Conservation (phyloP, 2,113 vertebrate species). For the Speoplatyrhinus poulsoni region DNA sequence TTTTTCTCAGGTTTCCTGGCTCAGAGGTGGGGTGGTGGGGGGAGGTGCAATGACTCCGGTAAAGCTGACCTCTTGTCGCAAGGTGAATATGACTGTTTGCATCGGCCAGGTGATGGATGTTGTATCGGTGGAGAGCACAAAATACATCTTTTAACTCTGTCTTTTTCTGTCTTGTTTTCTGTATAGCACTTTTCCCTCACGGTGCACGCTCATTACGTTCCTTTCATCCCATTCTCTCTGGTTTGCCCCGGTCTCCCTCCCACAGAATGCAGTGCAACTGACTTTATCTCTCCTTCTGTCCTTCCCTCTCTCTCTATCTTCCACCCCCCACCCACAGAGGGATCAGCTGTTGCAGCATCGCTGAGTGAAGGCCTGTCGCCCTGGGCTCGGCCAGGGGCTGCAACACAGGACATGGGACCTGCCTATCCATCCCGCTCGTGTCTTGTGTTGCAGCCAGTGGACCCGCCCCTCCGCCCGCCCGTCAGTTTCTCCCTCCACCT, state of each 20-base stretch:
- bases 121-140: slow-evolving; percentile 33
- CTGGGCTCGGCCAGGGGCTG: slow-evolving; percentile 77
- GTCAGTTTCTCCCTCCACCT: background rate
- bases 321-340: slow-evolving; percentile 49
- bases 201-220: background rate
- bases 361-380: slow-evolving; percentile 63
- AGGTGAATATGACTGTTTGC: slow-evolving; percentile 66
- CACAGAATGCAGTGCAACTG: slow-evolving; percentile 54
- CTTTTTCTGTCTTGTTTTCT: background rate
- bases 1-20: slow-evolving; percentile 44
- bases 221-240: background rate
- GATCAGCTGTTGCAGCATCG: slow-evolving; percentile 33
- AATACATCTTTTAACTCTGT: slow-evolving; percentile 16
- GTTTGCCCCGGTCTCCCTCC: background rate
- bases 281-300: slow-evolving; percentile 34
- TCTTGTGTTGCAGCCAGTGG: slow-evolving; percentile 87
- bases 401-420: slow-evolving; percentile 85
- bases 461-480: slow-evolving; percentile 51
- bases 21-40: slow-evolving; percentile 30
- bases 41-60: slow-evolving; percentile 7
- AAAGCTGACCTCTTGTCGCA: slow-evolving; percentile 28
- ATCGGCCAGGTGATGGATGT: slow-evolving; percentile 66
- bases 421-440: slow-evolving; percentile 77
- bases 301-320: background rate
- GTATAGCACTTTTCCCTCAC: background rate